phyloP scores from a whole-genome alignment of 2,113 vertebrate species.

The Theristicus caerulescens region DNA sequence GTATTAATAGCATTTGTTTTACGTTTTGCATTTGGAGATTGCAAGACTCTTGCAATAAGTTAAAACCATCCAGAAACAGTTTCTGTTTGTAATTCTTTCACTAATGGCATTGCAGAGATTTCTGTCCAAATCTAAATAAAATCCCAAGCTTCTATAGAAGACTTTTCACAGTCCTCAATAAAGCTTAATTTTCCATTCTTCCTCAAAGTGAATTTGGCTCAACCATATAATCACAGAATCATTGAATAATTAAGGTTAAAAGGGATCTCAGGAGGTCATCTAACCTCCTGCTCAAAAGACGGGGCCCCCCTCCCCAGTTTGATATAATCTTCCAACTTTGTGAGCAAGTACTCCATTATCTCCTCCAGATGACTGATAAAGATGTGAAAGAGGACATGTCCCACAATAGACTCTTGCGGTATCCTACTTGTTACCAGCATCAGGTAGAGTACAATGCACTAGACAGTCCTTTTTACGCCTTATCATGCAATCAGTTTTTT shows the following conservation, averaged over 20 bases:
- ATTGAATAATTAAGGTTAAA: background rate
- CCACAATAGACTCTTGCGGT: fast-evolving
- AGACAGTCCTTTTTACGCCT: background rate
- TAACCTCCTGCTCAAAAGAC: background rate
- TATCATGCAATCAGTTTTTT: background rate
- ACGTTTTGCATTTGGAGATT: background rate
- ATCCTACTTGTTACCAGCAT: background rate
- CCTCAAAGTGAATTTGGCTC: background rate
- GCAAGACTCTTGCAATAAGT: background rate
- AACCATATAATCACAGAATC: background rate
- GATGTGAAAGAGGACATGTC: background rate
- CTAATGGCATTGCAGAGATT: background rate
- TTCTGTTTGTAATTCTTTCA: background rate
- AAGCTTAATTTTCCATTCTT: background rate
- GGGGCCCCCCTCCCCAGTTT: fast-evolving
- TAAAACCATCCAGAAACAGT: background rate
- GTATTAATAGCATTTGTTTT: background rate
- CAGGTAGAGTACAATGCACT: background rate
- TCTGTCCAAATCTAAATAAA: background rate
- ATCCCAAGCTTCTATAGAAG: background rate
- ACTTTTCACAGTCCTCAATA: background rate
- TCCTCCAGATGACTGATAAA: background rate
- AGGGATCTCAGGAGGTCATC: background rate
- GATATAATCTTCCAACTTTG: background rate
- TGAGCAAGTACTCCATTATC: background rate